A percentile compares a stretch with the other conserved stretches of the same genome.
Evolutionary conservation across 2,797 vertebrate genomes (phyloP).

Genomic region (Arvicola amphibius): DNA sequence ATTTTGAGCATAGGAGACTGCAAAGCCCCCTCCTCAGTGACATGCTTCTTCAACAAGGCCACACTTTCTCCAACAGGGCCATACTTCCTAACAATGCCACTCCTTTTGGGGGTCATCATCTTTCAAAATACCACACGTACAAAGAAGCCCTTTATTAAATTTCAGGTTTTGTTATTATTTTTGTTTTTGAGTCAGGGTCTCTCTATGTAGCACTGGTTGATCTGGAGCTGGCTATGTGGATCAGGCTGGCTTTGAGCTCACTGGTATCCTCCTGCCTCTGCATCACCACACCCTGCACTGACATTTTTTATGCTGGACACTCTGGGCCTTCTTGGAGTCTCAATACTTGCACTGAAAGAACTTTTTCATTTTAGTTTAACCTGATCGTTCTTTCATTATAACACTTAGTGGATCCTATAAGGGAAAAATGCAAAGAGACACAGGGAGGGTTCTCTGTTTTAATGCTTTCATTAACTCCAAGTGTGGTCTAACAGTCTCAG

Average conservation of each 20-base stretch:
- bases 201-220: background rate
- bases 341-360: slow-evolving; percentile 4
- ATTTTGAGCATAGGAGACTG: background rate
- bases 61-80: background rate
- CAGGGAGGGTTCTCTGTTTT: background rate
- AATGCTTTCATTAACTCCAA: background rate
- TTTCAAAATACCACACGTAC: background rate
- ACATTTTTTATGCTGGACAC: background rate
- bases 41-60: background rate
- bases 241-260: background rate
- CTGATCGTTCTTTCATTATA: background rate
- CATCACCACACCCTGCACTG: background rate
- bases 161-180: background rate
- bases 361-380: slow-evolving; percentile 2
- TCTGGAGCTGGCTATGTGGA: background rate
- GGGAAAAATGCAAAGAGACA: slow-evolving; percentile 31
- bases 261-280: too few relatives aligned
- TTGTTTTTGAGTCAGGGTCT: background rate
- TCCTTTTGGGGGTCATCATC: background rate
- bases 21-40: background rate
- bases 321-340: background rate
- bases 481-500: background rate
- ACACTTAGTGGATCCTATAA: slow-evolving; percentile 14
- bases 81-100: background rate
- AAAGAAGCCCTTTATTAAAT: background rate